phyloP scores from a whole-genome alignment of 2,888 invertebrate genomes.

The Torymus tubicola region DNA sequence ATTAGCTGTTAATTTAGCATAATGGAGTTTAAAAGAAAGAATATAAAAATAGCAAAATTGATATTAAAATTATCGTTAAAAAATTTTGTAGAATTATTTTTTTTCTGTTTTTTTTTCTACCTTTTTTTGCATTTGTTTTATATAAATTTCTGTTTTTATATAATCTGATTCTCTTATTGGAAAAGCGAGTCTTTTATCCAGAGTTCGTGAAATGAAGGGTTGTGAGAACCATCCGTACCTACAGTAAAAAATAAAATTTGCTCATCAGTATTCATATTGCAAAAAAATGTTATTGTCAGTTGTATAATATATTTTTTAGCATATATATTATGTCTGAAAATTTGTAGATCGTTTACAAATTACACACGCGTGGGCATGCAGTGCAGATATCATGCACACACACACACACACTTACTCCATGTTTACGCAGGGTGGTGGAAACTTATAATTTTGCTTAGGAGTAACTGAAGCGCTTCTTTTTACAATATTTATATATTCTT shows the following conservation, averaged over 20 bases:
- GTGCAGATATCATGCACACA: not conserved
- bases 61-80: too few relatives aligned
- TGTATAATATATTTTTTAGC: not conserved
- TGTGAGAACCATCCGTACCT: constrained; percentile 72
- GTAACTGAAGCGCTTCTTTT: constrained; percentile 59
- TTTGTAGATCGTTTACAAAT: too few relatives aligned
- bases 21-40: too few relatives aligned
- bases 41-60: too few relatives aligned
- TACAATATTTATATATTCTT: constrained; percentile 66
- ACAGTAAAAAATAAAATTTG: constrained; percentile 31
- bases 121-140: constrained; percentile 60
- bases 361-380: too few relatives aligned
- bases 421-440: constrained; percentile 68
- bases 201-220: constrained; percentile 62
- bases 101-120: not conserved
- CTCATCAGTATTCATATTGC: not conserved
- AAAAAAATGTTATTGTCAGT: constrained; percentile 3
- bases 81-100: too few relatives aligned
- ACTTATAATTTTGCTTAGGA: constrained; percentile 67
- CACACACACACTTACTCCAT: constrained; percentile 67
- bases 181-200: constrained; percentile 67
- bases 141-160: constrained; percentile 65
- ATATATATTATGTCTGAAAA: not conserved
- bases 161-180: constrained; percentile 64
- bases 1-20: too few relatives aligned